Base-by-base conservation (phyloP, 2,113 vertebrate species). In the Pedionomus torquatus region DNA sequence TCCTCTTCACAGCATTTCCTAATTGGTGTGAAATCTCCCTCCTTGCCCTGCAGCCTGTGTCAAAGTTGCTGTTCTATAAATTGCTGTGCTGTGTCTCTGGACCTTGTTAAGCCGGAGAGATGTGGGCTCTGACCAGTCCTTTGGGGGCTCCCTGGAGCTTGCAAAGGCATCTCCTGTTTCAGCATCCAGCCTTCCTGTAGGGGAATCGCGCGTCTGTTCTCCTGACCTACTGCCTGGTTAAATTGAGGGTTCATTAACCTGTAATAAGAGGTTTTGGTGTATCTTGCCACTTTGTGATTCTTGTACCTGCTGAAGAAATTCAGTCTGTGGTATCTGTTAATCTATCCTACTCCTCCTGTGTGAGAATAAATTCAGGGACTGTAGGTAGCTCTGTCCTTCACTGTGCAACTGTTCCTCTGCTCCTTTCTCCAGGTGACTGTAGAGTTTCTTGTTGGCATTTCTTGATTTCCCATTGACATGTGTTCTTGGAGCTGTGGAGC, bases 141-240 rank as follows among this genome's bases (percentile, higher is more conserved):
- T 61, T 21, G 52, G 72, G 58, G 83, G 55, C 28, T 90, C 18
- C 86, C 51, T 14, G 3, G 72, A 84, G 65, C 66, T 66, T 61
- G 33, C 63, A 54, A 33, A 84, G 90, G 26, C 44, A 16, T 92
- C 91, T 97, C 89, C 39, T 33, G 49, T 94, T 94, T 81, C 94
- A 87, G 66, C 68, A 35, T 39, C 75, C 82, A 64, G 33, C 89
- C 85, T 75, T 95, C 41, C 68, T 79, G 21, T 2, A 24, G 75
- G 43, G 55, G 49, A 82, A 75, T 86, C 24, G 7, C 3, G 2
- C 25, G 49, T 14, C 16, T 35, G 18, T 35, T 94, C 91, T 93
- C 76, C 82, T 95, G 90, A 74, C 65, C 44, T 21, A 18, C 48
- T 77, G 89, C 74, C 90, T 93, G n/a, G 17, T 81, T 65, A 60